Evolutionary conservation across 2,888 invertebrate species (phyloP), one percentile per base, ranked within the genome.

Genomic region (Amblyteles armatorius): DNA sequence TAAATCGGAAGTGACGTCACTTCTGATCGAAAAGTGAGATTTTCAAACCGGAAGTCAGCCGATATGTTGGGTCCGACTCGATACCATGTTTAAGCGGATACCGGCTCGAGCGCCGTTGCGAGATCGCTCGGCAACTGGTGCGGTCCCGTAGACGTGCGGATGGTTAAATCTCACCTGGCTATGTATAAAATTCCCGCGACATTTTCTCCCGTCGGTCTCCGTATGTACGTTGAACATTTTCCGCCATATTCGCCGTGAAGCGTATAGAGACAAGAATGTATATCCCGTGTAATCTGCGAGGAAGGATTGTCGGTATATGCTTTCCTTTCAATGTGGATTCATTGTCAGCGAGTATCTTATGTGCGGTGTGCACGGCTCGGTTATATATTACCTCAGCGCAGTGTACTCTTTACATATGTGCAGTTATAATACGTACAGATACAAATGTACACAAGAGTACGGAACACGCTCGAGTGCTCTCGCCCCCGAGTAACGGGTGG

Each of bases 351-450:
- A 7, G 40, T 52, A 67, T 71, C 44, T 50, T 44, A 26, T 19
- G 19, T 48, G 44, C 26, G 22, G 44, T 68, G 22, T 68, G 67
- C 67, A 69, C 13, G 11, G 7, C 52, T 9, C 22, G 55, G 40
- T 13, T 67, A 67, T n/a, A 44, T 44, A 48, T 60, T 11, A 33
- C 33, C 19, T n/a, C 16, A 44, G 26, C 48, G 29, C n/a, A 57
- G 48, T 26, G 50, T 22, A 60, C 26, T 50, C n/a, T 50, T 48
- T 26, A 72, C 63, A 69, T 9, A 29, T 65, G 72, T 63, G 79
- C 74, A 36, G 79, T 67, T 44, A 60, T 55, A 68, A 71, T n/a
- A 69, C 69, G 78, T 50, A 77, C 71, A 36, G 79, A 71, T 50
- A 60, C 65, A 68, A 71, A 74, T 81, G 78, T 67, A 76, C 44